Evolutionary conservation across 2,113 vertebrate genomes (phyloP).

Genomic region (Dolichallabes microphthalmus): DNA sequence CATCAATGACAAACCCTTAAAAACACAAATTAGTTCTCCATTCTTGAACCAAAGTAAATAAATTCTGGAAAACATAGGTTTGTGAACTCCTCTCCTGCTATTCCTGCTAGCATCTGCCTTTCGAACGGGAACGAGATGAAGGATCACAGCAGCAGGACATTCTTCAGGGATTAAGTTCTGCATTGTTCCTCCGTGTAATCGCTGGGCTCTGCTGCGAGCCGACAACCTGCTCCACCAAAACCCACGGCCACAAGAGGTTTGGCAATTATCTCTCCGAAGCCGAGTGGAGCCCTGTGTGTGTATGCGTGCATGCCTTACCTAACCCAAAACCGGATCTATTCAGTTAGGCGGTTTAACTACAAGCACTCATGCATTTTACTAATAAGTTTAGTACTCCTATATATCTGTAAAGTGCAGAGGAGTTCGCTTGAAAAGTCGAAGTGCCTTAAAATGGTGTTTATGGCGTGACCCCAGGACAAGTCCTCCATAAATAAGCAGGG

Average conservation of each 20-base stretch:
- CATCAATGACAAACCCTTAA: conserved; percentile 39
- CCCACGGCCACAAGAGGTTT: conserved; percentile 1
- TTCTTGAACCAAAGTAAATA: conserved; percentile 58
- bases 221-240: conserved; percentile 52
- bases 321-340: background rate
- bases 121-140: conserved; percentile 64
- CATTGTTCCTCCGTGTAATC: conserved; percentile 66
- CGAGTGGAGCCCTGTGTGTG: background rate
- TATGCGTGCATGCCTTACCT: background rate
- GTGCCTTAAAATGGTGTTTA: conserved; percentile 14
- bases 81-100: conserved; percentile 61
- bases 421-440: background rate
- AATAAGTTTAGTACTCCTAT: background rate
- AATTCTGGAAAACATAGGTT: conserved; percentile 53
- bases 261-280: background rate
- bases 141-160: conserved; percentile 69
- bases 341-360: background rate
- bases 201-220: conserved; percentile 60
- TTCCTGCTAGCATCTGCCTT: conserved; percentile 61
- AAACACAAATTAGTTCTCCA: conserved; percentile 35
- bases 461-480: background rate
- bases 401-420: background rate
- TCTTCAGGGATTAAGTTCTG: conserved; percentile 71
- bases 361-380: background rate
- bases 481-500: background rate